Evolutionary conservation across 2,113 vertebrate genomes (phyloP), one percentile per base, ranked within the genome.

Genomic region (Lamprotornis superbus): DNA sequence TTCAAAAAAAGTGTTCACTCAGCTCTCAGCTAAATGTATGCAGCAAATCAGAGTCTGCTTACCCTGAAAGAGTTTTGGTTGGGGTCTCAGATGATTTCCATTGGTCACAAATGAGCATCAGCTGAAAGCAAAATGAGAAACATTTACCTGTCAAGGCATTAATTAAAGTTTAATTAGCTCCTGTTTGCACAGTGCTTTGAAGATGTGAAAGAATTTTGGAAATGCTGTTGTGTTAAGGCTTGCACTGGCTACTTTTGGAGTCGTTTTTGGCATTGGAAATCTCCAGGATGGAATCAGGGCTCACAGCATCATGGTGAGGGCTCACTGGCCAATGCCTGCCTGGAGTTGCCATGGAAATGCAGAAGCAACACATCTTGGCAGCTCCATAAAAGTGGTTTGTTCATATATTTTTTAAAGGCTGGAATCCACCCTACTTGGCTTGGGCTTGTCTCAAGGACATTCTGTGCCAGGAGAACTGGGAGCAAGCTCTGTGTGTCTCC

Each of bases 151-250:
- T 84, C 52, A 68, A 46, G 80, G 30, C 25, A 40, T 84, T 95
- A 57, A 96, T 96, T 95, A 90, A 94, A 96, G 37, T 93, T 92
- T 92, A 84, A 95, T 95, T 87, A 94, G 21, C 84, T 84, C 61
- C 65, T 89, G 90, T 92, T 96, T 96, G 44, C 68, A 35, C 4
- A 69, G 79, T 17, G 79, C 80, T 90, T 93, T 82, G 86, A 95
- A 87, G 93, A 84, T 1, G 9, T 61, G 80, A 87, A 94, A 78
- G 57, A 5, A 0, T 83, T 95, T 78, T 92, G 90, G 64, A 87
- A 65, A 55, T 60, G 33, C 30, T 71, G 60, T 33, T 2, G 0
- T 47, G 33, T 14, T 20, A 68, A 92, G 44, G 49, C 35, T 69
- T 61, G 31, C 28, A 19, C 40, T 83, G 92, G 68, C 52, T 78